A percentile compares a stretch with the other conserved stretches of the same genome.
phyloP scores from a whole-genome alignment of 2,797 vertebrate genomes.

The Rhodeus uyekii region DNA sequence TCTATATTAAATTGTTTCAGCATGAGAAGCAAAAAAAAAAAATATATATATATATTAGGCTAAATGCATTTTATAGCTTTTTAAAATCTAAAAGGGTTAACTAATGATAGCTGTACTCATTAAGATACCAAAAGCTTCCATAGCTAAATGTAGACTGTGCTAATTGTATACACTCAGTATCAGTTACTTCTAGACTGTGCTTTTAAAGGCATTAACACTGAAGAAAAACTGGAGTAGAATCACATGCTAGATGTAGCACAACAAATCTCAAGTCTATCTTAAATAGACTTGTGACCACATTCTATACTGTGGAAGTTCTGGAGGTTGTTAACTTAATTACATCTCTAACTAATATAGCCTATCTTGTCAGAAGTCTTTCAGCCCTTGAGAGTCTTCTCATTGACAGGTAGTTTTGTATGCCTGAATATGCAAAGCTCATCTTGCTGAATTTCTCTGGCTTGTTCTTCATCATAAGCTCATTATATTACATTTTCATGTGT shows the following conservation, averaged over 20 bases:
- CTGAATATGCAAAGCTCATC: background rate
- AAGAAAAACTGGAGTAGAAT: background rate
- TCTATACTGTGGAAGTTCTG: constrained; percentile 5
- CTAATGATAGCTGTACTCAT: background rate
- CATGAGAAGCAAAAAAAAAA: too few species aligned
- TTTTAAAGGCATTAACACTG: background rate
- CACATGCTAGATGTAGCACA: constrained; percentile 23
- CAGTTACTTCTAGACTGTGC: constrained; percentile 3
- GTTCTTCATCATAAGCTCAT: background rate
- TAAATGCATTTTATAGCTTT: too few species aligned
- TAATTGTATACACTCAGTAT: background rate
- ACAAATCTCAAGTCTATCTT: background rate
- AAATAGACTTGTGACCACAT: background rate
- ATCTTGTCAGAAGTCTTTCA: background rate
- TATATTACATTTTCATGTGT: background rate
- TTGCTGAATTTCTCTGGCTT: background rate
- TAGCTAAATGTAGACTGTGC: constrained; percentile 7
- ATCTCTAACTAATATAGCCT: background rate
- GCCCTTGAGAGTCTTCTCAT: background rate
- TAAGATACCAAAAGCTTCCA: background rate
- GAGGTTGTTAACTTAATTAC: constrained; percentile 14
- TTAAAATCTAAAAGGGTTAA: background rate
- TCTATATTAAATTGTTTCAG: too few species aligned
- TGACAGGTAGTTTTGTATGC: background rate
- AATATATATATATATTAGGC: too few species aligned